A percentile compares a stretch with the other conserved stretches of the same genome.
Conservation (phyloP, 37 sponge, comb jelly and placozoan genomes). For the Geodia barretti region DNA sequence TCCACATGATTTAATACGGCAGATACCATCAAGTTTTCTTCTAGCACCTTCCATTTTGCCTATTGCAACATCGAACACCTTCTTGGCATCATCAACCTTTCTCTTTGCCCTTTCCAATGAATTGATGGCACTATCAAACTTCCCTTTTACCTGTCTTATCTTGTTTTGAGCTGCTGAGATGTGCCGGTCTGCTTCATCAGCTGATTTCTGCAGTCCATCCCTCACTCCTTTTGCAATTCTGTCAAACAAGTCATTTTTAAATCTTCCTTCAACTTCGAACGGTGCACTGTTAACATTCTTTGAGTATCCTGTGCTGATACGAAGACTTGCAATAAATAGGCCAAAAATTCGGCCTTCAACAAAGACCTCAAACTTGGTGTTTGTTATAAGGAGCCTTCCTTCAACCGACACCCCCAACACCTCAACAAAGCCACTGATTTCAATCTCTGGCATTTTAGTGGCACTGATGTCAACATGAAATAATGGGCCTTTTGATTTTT, state of each 20-base stretch:
- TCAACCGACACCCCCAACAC: slow-evolving; percentile 23
- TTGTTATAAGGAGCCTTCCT: slow-evolving; percentile 2
- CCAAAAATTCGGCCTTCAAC: slow-evolving; percentile 16
- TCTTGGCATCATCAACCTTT: slow-evolving; percentile 1
- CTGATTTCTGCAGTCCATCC: background rate
- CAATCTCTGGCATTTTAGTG: background rate
- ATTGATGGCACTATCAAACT: slow-evolving; percentile 14
- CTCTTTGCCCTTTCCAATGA: background rate
- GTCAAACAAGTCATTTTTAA: background rate
- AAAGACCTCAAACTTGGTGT: slow-evolving; percentile 1
- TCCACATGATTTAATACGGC: background rate
- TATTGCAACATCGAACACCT: background rate
- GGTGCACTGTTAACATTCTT: background rate
- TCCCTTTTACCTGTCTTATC: background rate
- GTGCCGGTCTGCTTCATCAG: slow-evolving; percentile 1
- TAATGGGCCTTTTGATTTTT: slow-evolving; percentile 15
- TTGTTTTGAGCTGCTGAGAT: slow-evolving; percentile 16
- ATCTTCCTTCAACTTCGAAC: slow-evolving; percentile 5
- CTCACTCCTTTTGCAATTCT: background rate
- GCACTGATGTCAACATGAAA: background rate
- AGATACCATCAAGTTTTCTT: background rate
- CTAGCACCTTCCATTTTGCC: background rate
- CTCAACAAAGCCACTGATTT: slow-evolving; percentile 18
- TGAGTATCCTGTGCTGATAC: background rate
- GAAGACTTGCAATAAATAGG: slow-evolving; percentile 4